Conservation (phyloP, 2,797 vertebrate species). For the Trichosurus vulpecula region DNA sequence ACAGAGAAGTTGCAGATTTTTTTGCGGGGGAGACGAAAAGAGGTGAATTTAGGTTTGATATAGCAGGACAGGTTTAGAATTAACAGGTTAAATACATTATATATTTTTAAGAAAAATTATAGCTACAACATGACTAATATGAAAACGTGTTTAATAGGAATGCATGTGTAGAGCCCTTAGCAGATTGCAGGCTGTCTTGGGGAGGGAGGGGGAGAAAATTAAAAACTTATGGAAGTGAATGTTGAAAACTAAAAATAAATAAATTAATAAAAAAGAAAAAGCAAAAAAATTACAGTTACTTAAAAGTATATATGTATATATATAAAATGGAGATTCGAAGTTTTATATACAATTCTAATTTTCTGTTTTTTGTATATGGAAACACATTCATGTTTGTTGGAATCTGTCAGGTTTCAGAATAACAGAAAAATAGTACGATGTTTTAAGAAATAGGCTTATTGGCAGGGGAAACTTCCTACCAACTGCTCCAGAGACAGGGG, state of each 20-base stretch:
- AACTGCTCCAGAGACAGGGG: not conserved
- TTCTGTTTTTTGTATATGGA: not conserved
- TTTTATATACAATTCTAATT: not conserved
- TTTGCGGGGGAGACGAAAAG: not conserved
- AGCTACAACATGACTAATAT: no score
- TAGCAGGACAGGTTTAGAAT: not conserved
- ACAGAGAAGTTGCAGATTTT: not conserved
- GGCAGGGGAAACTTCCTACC: not conserved
- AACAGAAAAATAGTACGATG: not conserved
- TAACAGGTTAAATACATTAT: not conserved
- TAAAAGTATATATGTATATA: not conserved
- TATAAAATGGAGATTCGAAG: not conserved
- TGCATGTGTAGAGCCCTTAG: no score
- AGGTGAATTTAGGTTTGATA: not conserved
- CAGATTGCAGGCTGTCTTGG: no score
- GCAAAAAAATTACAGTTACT: not conserved
- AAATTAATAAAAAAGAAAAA: no score
- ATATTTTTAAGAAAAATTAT: no score
- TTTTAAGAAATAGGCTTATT: not conserved
- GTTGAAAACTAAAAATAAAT: no score
- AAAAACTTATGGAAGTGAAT: no score
- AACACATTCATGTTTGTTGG: not conserved
- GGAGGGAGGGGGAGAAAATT: no score
- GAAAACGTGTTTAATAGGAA: no score
- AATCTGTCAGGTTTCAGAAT: not conserved